Evolutionary conservation across 2,888 invertebrate genomes (phyloP).

Genomic region (Eustalomyia histrio): DNA sequence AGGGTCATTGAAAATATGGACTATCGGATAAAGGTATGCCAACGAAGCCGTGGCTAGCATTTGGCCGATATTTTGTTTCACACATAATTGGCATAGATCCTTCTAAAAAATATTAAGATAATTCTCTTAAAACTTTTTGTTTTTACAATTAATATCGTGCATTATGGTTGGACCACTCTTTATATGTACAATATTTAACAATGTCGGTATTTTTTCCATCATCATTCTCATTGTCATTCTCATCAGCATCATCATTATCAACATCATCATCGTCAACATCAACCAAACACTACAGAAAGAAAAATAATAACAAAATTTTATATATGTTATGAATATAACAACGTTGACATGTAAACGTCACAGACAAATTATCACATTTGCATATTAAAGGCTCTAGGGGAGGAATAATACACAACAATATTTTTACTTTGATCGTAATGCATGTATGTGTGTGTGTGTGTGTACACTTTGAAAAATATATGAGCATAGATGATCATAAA

Average conservation of each 20-base stretch:
- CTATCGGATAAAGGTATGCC: too few species aligned
- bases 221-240: not conserved
- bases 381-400: slow-evolving; percentile 39
- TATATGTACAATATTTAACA: not conserved
- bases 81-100: too few species aligned
- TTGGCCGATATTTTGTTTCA: too few species aligned
- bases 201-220: not conserved
- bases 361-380: slow-evolving; percentile 55
- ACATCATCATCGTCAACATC: not conserved
- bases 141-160: too few species aligned
- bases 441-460: too few species aligned
- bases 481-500: too few species aligned
- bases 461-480: too few species aligned
- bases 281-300: not conserved
- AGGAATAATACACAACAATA: slow-evolving; percentile 16
- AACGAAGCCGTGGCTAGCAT: too few species aligned
- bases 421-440: not conserved
- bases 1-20: too few species aligned
- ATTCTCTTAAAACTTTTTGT: too few species aligned
- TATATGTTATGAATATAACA: not conserved
- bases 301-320: slow-evolving; percentile 4
- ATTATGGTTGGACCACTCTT: too few species aligned
- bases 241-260: not conserved
- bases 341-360: slow-evolving; percentile 39
- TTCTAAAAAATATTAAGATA: too few species aligned